Base-by-base conservation (phyloP, 2,888 invertebrate genomes). In the Gasteruption jaculator region DNA sequence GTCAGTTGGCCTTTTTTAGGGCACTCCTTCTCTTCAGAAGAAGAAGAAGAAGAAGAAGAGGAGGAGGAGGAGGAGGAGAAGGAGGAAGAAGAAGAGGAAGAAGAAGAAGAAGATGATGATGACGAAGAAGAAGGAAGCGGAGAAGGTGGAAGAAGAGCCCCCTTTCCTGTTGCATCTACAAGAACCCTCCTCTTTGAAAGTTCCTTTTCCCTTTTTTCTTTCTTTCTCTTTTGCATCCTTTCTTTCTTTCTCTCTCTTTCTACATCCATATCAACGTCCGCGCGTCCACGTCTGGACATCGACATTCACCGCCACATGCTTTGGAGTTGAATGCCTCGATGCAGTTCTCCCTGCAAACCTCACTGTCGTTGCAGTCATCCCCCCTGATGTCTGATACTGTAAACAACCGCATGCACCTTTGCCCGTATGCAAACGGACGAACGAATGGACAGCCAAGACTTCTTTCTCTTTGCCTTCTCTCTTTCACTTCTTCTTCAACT, bases 211-310 rank as follows among this genome's bases (percentile, higher is more conserved):
- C 43, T 33, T 45, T n/a, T 42, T 40, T 42, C 31, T 38, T 36
- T 26, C 38, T 31, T 29, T 24, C 40, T 37, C 16, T 25, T 47
- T 45, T 46, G 22, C 35, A 11, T 36, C 31, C 21, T 33, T 38
- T 30, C 46, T 35, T 46, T 38, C 44, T 33, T 44, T 29, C 37
- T 38, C 32, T 3, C 18, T 16, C 5, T 35, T 34, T 18, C 26
- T 36, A 26, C 46, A 40, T 43, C 48, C 47, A 42, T 49, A 52
- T 55, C 49, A 46, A 43, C 47, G 50, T 52, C 52, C 45, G 44
- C 39, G 46, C 49, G 47, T 48, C 50, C 51, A 38, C 46, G 52
- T 50, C 52, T 48, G 50, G 45, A 51, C 52, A 54, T 55, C 54
- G 49, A 56, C 50, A 46, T 54, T 52, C 49, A 54, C 48, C 45